A percentile compares a stretch with the other conserved stretches of the same genome.
Conservation (phyloP, 2,113 vertebrate genomes). For the Dissostichus mawsoni region DNA sequence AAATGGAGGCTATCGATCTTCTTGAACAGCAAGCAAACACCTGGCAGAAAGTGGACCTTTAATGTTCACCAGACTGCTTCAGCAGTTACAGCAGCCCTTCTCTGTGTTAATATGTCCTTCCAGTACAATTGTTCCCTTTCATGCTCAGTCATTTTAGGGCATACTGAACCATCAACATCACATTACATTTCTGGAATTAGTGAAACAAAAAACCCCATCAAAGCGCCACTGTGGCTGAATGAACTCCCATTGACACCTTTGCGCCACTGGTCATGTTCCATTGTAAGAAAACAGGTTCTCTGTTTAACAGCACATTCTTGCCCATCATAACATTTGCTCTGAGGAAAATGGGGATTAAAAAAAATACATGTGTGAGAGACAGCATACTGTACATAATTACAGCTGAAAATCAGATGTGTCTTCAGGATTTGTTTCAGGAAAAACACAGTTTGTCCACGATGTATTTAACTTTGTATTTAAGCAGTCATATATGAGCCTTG, state of each 20-base stretch:
- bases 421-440: slow-evolving; percentile 28
- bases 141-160: neutral
- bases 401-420: slow-evolving; percentile 23
- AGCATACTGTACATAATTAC: slow-evolving; percentile 13
- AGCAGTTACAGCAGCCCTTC: neutral
- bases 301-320: slow-evolving; percentile 54
- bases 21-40: neutral
- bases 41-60: neutral
- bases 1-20: no score
- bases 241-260: slow-evolving; percentile 31
- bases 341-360: slow-evolving; percentile 45
- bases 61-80: neutral
- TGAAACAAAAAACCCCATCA: neutral
- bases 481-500: slow-evolving; percentile 10
- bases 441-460: slow-evolving; percentile 3
- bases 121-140: neutral
- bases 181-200: no score
- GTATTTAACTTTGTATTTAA: slow-evolving; percentile 2
- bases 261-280: slow-evolving; percentile 10
- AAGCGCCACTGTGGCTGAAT: neutral
- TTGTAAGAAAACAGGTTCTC: slow-evolving; percentile 44
- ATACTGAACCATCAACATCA: neutral
- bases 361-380: slow-evolving; percentile 3
- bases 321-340: slow-evolving; percentile 62
- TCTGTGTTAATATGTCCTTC: neutral